Conservation (phyloP, 2,888 invertebrate species). For the Idaea dimidiata region DNA sequence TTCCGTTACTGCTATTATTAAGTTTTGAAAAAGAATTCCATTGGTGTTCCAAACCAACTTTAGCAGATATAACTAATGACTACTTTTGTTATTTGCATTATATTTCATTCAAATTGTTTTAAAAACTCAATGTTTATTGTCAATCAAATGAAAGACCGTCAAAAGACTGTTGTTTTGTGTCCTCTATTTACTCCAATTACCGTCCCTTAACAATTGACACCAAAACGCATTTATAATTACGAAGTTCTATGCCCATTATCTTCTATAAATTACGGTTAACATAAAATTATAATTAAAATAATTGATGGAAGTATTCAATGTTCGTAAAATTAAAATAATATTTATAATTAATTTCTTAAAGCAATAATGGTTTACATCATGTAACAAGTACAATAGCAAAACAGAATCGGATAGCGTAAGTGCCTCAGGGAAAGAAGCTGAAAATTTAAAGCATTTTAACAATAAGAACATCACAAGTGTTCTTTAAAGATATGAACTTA, state of each 20-base stretch:
- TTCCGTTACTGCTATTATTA: too few species aligned
- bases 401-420: neutral
- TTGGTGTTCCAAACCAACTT: too few species aligned
- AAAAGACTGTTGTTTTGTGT: neutral
- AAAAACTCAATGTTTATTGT: neutral
- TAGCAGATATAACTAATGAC: too few species aligned
- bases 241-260: neutral
- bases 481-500: slow-evolving; percentile 3
- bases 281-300: neutral
- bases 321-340: neutral
- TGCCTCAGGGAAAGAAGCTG: neutral
- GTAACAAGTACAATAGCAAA: neutral
- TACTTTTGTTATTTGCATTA: too few species aligned
- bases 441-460: neutral
- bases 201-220: neutral
- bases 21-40: too few species aligned
- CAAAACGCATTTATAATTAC: neutral
- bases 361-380: slow-evolving; percentile 1
- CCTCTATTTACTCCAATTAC: neutral
- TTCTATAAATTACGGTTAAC: neutral
- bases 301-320: neutral
- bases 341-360: neutral
- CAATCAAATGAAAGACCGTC: neutral
- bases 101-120: neutral
- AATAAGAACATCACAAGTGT: slow-evolving; percentile 1